These are phyloP conservation scores for Dasysyrphus tricinctus DNA, from an alignment of 2,888 invertebrate species.

Conservation along the genomic window DNA sequence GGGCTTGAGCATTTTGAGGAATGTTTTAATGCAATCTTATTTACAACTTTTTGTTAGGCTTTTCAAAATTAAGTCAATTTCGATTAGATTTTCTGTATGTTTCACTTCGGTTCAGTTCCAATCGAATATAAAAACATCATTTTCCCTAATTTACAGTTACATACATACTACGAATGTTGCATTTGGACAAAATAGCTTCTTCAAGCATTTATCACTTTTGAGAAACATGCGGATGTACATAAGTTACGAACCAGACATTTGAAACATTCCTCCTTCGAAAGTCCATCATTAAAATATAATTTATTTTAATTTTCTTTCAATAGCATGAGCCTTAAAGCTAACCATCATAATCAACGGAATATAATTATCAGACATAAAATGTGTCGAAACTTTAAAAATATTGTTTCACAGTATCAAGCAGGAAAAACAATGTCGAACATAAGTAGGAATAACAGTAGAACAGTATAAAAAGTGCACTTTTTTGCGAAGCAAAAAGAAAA, in stretches of 20 bases:
- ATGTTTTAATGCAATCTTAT: too few species aligned
- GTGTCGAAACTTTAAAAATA: background rate
- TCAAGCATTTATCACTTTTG: too few species aligned
- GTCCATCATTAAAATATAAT: background rate
- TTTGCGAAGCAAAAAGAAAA: constrained; percentile 52
- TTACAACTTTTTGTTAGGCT: too few species aligned
- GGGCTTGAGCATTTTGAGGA: too few species aligned
- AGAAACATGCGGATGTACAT: too few species aligned
- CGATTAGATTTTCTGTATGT: too few species aligned
- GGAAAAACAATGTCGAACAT: constrained; percentile 8
- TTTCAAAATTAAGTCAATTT: too few species aligned
- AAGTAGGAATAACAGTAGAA: constrained; percentile 56
- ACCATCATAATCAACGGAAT: constrained; percentile 22
- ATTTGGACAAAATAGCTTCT: too few species aligned
- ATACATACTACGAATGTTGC: too few species aligned
- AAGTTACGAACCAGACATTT: background rate
- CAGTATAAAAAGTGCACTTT: constrained; percentile 66
- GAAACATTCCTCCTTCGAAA: background rate
- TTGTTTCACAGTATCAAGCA: constrained; percentile 20
- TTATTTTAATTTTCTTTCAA: background rate
- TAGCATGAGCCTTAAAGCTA: background rate
- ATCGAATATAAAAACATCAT: too few species aligned
- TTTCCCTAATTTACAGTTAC: too few species aligned
- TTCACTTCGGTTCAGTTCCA: too few species aligned
- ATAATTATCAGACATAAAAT: constrained; percentile 10